Percentiles rank a stretch among this genome's conserved stretches.
Evolutionary conservation across 37 sponge, comb jelly and placozoan species (phyloP).

Genomic region (Geodia barretti): DNA sequence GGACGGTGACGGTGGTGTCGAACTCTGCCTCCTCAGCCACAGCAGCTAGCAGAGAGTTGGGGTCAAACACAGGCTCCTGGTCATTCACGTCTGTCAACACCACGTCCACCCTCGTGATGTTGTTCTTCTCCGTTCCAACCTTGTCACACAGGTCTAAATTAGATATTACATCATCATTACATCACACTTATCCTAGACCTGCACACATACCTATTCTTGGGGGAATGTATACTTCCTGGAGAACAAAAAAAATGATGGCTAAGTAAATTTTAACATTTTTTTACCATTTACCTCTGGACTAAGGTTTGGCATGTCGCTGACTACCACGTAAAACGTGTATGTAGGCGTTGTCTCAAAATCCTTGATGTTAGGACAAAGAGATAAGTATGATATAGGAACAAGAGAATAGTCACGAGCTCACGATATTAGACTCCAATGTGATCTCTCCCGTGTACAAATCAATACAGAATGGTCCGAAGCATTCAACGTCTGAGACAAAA

Average conservation of each 20-base stretch:
- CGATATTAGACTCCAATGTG: conserved; percentile 5
- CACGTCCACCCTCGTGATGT: conserved; percentile 6
- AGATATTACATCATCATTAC: not conserved
- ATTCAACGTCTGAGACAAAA: not conserved
- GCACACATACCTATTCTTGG: not conserved
- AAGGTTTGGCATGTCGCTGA: not conserved
- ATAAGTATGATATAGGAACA: too few relatives aligned
- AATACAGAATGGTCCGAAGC: conserved; percentile 4
- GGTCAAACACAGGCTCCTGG: conserved; percentile 23
- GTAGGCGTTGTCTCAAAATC: not conserved
- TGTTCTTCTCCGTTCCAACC: not conserved
- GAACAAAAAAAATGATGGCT: not conserved
- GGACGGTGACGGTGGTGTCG: conserved; percentile 22
- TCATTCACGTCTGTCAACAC: conserved; percentile 36
- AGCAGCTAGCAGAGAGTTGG: conserved; percentile 10
- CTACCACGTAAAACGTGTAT: not conserved
- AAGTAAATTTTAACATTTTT: not conserved
- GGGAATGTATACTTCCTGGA: not conserved
- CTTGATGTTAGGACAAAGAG: not conserved
- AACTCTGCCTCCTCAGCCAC: conserved; percentile 36
- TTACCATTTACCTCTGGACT: not conserved
- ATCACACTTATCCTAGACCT: too few relatives aligned
- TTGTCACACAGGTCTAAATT: not conserved
- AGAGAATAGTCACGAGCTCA: too few relatives aligned
- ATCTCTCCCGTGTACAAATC: conserved; percentile 13